A percentile compares a stretch with the other conserved stretches of the same genome.
phyloP scores from a whole-genome alignment of 2,113 vertebrate genomes.

The Centropristis striata region DNA sequence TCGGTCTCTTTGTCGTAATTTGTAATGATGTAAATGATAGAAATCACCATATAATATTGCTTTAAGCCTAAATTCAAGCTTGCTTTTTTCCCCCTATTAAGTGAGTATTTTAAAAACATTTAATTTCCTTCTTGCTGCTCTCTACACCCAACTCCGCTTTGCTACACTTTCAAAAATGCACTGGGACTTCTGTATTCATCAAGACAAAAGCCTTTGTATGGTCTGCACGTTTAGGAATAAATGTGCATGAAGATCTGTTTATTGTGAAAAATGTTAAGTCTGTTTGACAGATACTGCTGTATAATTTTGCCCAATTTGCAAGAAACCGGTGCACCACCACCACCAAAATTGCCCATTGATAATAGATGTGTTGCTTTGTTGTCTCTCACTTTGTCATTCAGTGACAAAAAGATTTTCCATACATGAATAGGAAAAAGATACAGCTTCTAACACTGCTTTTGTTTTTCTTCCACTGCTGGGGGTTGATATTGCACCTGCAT shows the following conservation, averaged over 20 bases:
- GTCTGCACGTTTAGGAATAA: not conserved
- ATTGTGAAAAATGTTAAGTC: no score
- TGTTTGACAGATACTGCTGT: no score
- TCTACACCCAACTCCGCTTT: not conserved
- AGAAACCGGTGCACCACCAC: no score
- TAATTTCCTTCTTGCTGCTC: not conserved
- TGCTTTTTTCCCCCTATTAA: not conserved
- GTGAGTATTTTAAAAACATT: no score
- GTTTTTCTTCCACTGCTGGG: not conserved
- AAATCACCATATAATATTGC: not conserved
- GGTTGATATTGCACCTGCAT: slow-evolving; percentile 17
- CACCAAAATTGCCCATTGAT: not conserved
- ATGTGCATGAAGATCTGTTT: no score
- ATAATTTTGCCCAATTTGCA: no score
- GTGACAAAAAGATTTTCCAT: no score
- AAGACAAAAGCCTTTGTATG: not conserved
- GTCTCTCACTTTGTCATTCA: no score
- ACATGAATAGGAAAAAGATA: no score
- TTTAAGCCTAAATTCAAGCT: not conserved
- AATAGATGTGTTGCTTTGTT: not conserved
- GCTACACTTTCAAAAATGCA: not conserved
- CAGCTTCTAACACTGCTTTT: not conserved
- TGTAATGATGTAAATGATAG: not conserved
- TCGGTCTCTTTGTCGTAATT: slow-evolving; percentile 41
- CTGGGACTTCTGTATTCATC: not conserved